These are phyloP conservation scores for Eulemur coronatus DNA, from an alignment of 2,797 vertebrate genomes.

Conservation along the genomic window DNA sequence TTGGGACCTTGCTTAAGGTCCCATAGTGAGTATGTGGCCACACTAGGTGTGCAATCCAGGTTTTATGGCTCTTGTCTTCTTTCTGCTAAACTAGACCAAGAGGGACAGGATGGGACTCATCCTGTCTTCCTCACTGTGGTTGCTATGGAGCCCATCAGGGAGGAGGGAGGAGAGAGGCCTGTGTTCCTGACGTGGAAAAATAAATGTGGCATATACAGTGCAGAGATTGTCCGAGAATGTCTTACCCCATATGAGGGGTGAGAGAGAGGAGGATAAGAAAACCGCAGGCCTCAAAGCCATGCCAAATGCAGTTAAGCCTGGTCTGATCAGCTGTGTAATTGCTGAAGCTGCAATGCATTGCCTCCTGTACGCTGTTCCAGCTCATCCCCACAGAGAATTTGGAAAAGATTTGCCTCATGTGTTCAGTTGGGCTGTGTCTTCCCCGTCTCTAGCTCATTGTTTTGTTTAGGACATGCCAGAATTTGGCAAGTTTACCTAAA, in stretches of 20 bases:
- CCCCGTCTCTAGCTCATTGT: background rate
- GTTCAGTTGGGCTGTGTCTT: background rate
- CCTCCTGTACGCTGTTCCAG: constrained; percentile 41
- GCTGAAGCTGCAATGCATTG: constrained; percentile 47
- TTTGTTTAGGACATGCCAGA: constrained; percentile 36
- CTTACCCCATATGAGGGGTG: constrained; percentile 10
- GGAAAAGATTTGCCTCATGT: background rate
- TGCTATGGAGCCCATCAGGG: background rate
- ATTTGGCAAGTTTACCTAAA: constrained; percentile 71
- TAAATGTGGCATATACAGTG: constrained; percentile 51
- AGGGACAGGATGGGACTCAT: background rate
- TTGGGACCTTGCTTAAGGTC: background rate
- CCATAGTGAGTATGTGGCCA: background rate
- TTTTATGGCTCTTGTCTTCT: background rate
- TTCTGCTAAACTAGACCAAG: background rate
- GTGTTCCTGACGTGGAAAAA: constrained; percentile 45
- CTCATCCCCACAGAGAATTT: constrained; percentile 6
- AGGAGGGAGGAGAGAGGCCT: constrained; percentile 37
- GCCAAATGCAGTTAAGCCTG: constrained; percentile 69
- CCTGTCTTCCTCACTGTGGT: background rate
- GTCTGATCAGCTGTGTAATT: constrained; percentile 61
- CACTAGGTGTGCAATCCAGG: background rate
- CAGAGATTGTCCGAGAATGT: constrained; percentile 72
- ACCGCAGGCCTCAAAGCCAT: constrained; percentile 20
- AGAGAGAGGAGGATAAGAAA: background rate